A percentile compares a stretch with the other conserved stretches of the same genome.
phyloP scores from a whole-genome alignment of 1,140 invertebrate genomes.

The Habropoda laboriosa region DNA sequence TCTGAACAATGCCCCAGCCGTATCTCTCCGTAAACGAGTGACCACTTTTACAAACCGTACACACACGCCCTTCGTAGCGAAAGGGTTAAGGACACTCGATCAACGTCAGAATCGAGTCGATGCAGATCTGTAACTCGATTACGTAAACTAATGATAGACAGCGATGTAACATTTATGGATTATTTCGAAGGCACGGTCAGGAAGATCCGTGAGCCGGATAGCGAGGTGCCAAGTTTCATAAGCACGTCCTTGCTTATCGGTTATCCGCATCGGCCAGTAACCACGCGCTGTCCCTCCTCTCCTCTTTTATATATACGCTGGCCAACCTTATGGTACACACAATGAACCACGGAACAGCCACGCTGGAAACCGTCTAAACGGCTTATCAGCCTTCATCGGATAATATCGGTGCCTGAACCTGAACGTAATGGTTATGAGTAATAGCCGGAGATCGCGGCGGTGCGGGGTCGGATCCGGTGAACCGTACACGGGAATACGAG shows the following conservation, averaged over 20 bases:
- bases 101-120: constrained; percentile 14
- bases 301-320: background rate
- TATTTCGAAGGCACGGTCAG: constrained; percentile 30
- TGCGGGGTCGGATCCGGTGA: constrained; percentile 62
- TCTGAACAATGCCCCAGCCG: no score
- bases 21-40: no score
- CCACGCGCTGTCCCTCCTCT: constrained; percentile 27
- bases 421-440: constrained; percentile 70
- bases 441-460: constrained; percentile 71
- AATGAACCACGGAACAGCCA: constrained; percentile 35
- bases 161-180: constrained; percentile 49
- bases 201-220: constrained; percentile 52
- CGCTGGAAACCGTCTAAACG: constrained; percentile 67
- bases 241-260: constrained; percentile 67
- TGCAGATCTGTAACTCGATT: constrained; percentile 21
- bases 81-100: constrained; percentile 3
- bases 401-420: constrained; percentile 62
- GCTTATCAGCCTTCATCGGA: constrained; percentile 65
- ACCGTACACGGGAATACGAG: constrained; percentile 71
- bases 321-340: constrained; percentile 1
- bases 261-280: constrained; percentile 55
- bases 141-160: constrained; percentile 45
- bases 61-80: no score
- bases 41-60: no score
- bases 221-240: constrained; percentile 66